Percentiles rank a stretch among this genome's conserved stretches.
Evolutionary conservation across 2,888 invertebrate genomes (phyloP).

Genomic region (Neuroscelio doddi): DNA sequence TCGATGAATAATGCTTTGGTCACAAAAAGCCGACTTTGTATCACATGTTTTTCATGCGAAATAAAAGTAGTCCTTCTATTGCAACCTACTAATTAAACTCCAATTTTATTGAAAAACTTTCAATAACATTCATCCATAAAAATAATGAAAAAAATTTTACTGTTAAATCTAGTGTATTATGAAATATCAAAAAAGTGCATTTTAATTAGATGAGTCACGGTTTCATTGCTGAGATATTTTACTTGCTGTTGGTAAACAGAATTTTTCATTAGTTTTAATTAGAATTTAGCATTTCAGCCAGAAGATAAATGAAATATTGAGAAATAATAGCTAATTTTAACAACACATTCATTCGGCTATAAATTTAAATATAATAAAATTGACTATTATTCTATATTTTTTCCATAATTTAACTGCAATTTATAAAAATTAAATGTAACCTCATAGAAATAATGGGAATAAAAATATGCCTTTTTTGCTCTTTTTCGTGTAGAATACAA

Average conservation of each 20-base stretch:
- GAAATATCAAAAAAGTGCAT: background rate
- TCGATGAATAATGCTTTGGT: constrained; percentile 35
- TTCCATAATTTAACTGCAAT: too few relatives aligned
- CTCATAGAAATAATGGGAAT: too few relatives aligned
- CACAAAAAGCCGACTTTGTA: constrained; percentile 10
- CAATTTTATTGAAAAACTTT: background rate
- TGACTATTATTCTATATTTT: too few relatives aligned
- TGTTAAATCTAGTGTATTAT: background rate
- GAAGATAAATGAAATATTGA: too few relatives aligned
- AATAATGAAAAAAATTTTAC: background rate
- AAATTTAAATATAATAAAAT: too few relatives aligned
- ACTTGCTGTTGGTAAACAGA: background rate
- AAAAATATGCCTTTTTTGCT: too few relatives aligned
- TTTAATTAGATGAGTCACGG: constrained; percentile 1
- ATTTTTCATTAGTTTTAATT: constrained; percentile 8
- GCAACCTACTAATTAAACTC: background rate
- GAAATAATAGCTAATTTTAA: too few relatives aligned
- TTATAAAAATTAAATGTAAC: too few relatives aligned
- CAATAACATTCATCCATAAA: constrained; percentile 1
- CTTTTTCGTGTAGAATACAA: too few relatives aligned
- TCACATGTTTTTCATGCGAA: background rate
- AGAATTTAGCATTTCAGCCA: background rate
- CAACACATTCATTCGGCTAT: too few relatives aligned
- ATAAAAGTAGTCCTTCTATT: background rate
- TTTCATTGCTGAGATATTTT: background rate